phyloP scores from a whole-genome alignment of 2,113 vertebrate species.

The Oryzias melastigma region DNA sequence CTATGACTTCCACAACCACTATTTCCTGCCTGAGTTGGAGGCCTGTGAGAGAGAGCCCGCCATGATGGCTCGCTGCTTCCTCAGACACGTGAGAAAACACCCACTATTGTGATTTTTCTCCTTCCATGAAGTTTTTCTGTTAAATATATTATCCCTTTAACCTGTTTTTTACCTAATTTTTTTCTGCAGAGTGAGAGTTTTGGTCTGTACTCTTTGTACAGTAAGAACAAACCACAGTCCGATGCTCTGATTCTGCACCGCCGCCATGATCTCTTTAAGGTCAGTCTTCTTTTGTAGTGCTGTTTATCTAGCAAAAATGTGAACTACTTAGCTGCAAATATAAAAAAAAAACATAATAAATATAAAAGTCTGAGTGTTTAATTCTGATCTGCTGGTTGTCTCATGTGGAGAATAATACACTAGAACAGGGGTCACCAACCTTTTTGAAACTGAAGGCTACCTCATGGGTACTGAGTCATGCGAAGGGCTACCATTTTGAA shows the following conservation, averaged over 20 bases:
- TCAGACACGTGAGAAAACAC: conserved; percentile 72
- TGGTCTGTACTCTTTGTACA: conserved; percentile 79
- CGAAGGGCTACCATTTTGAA: too few relatives aligned
- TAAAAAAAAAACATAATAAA: too few relatives aligned
- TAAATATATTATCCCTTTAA: too few relatives aligned
- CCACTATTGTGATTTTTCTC: background rate
- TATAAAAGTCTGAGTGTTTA: too few relatives aligned
- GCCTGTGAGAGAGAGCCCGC: conserved; percentile 70
- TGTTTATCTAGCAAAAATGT: background rate
- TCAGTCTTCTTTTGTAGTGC: conserved; percentile 13
- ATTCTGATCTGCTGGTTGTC: too few relatives aligned
- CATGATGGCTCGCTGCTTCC: conserved; percentile 76
- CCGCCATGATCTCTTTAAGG: conserved; percentile 80
- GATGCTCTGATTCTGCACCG: conserved; percentile 75
- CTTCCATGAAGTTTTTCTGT: too few relatives aligned
- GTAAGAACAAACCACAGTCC: conserved; percentile 82
- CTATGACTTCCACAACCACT: conserved; percentile 77
- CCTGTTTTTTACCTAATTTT: background rate
- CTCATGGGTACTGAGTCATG: too few relatives aligned
- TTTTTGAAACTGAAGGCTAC: too few relatives aligned
- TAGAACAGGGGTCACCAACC: too few relatives aligned
- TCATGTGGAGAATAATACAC: too few relatives aligned
- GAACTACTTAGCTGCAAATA: too few relatives aligned
- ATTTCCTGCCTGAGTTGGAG: conserved; percentile 79
- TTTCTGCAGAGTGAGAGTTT: conserved; percentile 73